A percentile compares a stretch with the other conserved stretches of the same genome.
Evolutionary conservation across 2,113 vertebrate genomes (phyloP).

Genomic region (Xenopus tropicalis): DNA sequence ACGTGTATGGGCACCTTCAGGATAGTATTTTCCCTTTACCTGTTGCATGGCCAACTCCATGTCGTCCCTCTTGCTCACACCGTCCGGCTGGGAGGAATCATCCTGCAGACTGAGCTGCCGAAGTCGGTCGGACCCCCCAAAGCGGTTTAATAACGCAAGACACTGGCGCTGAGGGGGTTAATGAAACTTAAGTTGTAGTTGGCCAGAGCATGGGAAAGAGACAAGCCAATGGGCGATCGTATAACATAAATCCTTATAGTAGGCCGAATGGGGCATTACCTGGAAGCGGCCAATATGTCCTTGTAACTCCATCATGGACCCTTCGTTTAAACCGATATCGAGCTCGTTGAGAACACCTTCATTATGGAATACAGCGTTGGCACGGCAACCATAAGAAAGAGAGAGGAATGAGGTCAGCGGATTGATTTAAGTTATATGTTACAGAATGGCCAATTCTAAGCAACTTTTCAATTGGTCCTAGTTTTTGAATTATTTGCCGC

Average conservation of each 20-base stretch:
- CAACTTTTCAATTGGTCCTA: too few species aligned
- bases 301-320: constrained; percentile 83
- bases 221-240: too few species aligned
- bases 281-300: constrained; percentile 92
- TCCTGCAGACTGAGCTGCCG: constrained; percentile 83
- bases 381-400: too few species aligned
- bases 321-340: constrained; percentile 75
- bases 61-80: constrained; percentile 80
- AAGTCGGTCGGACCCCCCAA: constrained; percentile 84
- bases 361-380: constrained; percentile 23
- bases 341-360: constrained; percentile 77
- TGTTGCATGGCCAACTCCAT: constrained; percentile 90
- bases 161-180: constrained; percentile 75
- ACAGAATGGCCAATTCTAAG: too few species aligned
- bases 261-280: constrained; percentile 61
- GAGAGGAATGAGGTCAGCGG: constrained; percentile 15
- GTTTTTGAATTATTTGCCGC: too few species aligned
- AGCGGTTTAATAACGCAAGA: constrained; percentile 81
- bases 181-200: too few species aligned
- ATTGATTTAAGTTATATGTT: too few species aligned
- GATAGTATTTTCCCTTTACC: constrained; percentile 55
- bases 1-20: too few species aligned
- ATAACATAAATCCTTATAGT: too few species aligned
- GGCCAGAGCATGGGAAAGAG: too few species aligned
- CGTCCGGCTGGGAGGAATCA: constrained; percentile 71